Percentiles rank a stretch among this genome's conserved stretches.
Evolutionary conservation across 2,797 vertebrate genomes (phyloP).

Genomic region (Odontamblyopus lacepedii): DNA sequence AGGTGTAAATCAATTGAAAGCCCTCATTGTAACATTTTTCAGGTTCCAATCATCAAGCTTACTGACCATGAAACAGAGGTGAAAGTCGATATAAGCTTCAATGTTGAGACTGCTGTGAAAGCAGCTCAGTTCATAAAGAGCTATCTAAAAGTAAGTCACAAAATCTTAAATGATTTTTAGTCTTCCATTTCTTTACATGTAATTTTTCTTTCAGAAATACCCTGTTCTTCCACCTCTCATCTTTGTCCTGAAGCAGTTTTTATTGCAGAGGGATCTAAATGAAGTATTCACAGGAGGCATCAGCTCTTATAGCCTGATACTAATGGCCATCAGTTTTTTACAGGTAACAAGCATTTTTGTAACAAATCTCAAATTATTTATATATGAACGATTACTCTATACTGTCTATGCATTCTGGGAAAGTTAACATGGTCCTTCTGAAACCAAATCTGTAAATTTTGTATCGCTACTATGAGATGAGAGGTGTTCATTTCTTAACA

Average conservation of each 20-base stretch:
- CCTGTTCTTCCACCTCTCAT: constrained; percentile 95
- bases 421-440: neutral
- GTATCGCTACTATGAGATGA: neutral
- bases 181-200: neutral
- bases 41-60: constrained; percentile 99
- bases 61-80: constrained; percentile 95
- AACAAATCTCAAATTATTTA: neutral
- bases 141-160: constrained; percentile 86
- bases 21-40: constrained; percentile 7
- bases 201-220: constrained; percentile 83
- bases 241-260: constrained; percentile 98
- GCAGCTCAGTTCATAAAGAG: constrained; percentile 95
- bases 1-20: neutral
- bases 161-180: neutral
- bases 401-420: too few species aligned
- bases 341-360: constrained; percentile 78
- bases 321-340: constrained; percentile 98
- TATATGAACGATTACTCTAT: neutral
- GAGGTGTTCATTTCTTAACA: neutral
- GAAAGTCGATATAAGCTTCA: constrained; percentile 99
- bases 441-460: neutral
- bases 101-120: constrained; percentile 96
- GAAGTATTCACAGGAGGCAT: constrained; percentile 99
- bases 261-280: constrained; percentile 95
- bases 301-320: constrained; percentile 97